Evolutionary conservation across 2,888 invertebrate genomes (phyloP).

Genomic region (Trypoxylon attenuatum): DNA sequence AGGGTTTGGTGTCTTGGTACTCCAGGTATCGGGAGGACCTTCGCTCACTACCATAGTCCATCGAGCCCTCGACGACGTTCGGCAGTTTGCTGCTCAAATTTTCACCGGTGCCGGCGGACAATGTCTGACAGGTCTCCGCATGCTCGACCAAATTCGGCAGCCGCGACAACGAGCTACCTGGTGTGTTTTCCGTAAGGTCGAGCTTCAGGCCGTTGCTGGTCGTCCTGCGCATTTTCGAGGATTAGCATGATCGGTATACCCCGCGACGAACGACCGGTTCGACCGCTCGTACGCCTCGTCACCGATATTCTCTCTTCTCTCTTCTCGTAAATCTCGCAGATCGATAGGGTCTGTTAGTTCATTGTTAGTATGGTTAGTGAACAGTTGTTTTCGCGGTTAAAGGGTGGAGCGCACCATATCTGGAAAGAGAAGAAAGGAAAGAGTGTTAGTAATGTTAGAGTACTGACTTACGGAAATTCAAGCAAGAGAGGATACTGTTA

Average conservation of each 20-base stretch:
- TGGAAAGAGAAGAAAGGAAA: constrained; percentile 48
- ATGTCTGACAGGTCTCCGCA: constrained; percentile 65
- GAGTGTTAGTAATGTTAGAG: constrained; percentile 39
- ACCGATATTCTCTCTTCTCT: not conserved
- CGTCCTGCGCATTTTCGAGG: constrained; percentile 71
- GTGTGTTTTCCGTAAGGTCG: constrained; percentile 73
- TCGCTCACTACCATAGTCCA: constrained; percentile 74
- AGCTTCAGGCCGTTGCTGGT: constrained; percentile 71
- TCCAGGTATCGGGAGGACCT: constrained; percentile 73
- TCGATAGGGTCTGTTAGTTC: constrained; percentile 6
- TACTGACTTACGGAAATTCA: not conserved
- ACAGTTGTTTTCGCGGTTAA: constrained; percentile 30
- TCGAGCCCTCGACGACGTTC: constrained; percentile 74
- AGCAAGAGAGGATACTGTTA: not conserved
- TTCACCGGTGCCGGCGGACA: constrained; percentile 63
- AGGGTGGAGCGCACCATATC: constrained; percentile 21
- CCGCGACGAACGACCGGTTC: constrained; percentile 36
- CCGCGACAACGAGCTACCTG: constrained; percentile 70
- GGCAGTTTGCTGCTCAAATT: constrained; percentile 73
- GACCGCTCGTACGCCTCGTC: constrained; percentile 21
- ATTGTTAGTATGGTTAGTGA: constrained; percentile 35
- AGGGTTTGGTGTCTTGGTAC: constrained; percentile 65
- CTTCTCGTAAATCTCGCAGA: not conserved
- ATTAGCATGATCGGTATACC: constrained; percentile 70
- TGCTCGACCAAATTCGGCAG: constrained; percentile 72